Base-by-base conservation (phyloP, 2,797 vertebrate species). In the Sphenodon punctatus region DNA sequence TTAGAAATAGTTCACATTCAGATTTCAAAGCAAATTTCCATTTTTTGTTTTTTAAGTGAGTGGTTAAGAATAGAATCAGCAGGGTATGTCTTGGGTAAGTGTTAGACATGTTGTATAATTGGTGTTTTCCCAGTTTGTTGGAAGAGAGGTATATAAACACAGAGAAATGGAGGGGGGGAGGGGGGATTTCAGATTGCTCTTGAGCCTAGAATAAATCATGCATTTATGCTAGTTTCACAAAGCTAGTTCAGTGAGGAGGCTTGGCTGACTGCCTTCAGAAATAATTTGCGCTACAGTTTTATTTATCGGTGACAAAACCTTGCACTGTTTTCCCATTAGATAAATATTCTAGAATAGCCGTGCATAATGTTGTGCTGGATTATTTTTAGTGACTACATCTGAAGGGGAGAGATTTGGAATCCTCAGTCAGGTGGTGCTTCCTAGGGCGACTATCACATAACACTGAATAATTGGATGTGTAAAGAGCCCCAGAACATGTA, bases 121-220 rank as follows among this genome's bases (percentile, higher is more conserved):
- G 19, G 51, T 56, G 0, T 0, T 68, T 64, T 43, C 39, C 13
- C 63, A 3, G 51, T 16, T n/a, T 10, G 4, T 8, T 42, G n/a
- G n/a, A n/a, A n/a, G n/a, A n/a, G n/a, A n/a, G n/a, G n/a, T n/a
- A n/a, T n/a, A n/a, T n/a, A n/a, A n/a, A n/a, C n/a, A n/a, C n/a
- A n/a, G n/a, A n/a, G n/a, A n/a, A n/a, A n/a, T n/a, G n/a, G n/a
- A n/a, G n/a, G n/a, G n/a, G n/a, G n/a, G n/a, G n/a, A n/a, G n/a
- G n/a, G n/a, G n/a, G n/a, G n/a, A n/a, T n/a, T n/a, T n/a, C n/a
- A n/a, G n/a, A n/a, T n/a, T n/a, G n/a, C 53, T 63, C 20, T 72
- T 2, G n/a, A 75, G 65, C 70, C n/a, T n/a, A 65, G 83, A 72
- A 81, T 67, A 76, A 80, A 59, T 82, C 19, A 48, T 48, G 30